Evolutionary conservation across 2,797 vertebrate species (phyloP), one percentile per base, ranked within the genome.

Genomic region (Gadopsis marmoratus): DNA sequence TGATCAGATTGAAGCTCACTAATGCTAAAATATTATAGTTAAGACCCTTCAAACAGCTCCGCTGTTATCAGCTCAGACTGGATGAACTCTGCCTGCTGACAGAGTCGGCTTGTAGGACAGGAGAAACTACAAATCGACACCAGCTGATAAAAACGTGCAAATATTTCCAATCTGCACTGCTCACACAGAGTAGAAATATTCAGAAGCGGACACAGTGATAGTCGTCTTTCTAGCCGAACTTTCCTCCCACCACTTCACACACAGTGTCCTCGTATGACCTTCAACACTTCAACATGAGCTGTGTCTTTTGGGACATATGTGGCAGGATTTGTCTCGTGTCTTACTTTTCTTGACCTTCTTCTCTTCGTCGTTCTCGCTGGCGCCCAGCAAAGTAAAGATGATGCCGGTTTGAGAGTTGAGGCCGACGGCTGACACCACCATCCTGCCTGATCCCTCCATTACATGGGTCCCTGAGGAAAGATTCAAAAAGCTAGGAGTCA

Each of bases 321-420:
- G 26, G 71, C 65, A 26, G 70, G 71, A 74, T 78, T 55, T 13
- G 71, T 66, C 69, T 74, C 21, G 3, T 55, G 72, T 82, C 95
- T 97, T 96, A 99, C 98, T 97, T 98, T 99, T 99, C 95, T 99
- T 99, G 91, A 95, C 96, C 87, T 94, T 98, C 91, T 97, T 97
- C 77, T 97, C 97, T 71, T 97, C 97, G 0, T 97, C 96, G 0
- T 94, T 95, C 63, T 97, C 96, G 37, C 96, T 91, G 0, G 96
- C 97, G 4, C 98, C 97, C 86, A 99, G 78, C 53, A 99, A 96
- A 48, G 97, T 98, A 81, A 99, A 98, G 93, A 99, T 99, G 88
- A 99, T 99, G 78, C 98, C 98, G 0, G 98, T 99, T 84, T 99
- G 98, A 76, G 98, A 99, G 94, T 99, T 99, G 89, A 98, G 87